Percentiles rank a stretch among this genome's conserved stretches.
phyloP scores from a whole-genome alignment of 2,113 vertebrate genomes.

The Argyrosomus japonicus region DNA sequence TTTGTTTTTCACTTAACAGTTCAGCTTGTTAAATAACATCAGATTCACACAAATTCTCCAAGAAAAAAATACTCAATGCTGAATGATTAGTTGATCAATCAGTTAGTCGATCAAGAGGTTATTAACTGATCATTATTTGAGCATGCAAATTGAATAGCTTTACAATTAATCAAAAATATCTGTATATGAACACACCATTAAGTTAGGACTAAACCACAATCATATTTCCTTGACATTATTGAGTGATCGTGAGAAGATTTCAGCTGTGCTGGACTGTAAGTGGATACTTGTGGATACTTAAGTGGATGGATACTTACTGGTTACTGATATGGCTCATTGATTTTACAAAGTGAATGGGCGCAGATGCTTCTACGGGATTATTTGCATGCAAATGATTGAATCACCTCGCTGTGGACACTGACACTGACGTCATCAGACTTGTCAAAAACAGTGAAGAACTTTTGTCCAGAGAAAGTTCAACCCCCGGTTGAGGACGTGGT shows the following conservation, averaged over 20 bases:
- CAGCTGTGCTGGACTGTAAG: conserved; percentile 11
- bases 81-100: not conserved
- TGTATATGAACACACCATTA: not conserved
- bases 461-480: not conserved
- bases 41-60: not conserved
- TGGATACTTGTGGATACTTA: conserved; percentile 18
- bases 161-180: not conserved
- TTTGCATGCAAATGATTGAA: conserved; percentile 42
- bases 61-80: not conserved
- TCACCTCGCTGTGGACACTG: not conserved
- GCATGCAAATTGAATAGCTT: not conserved
- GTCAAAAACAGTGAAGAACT: not conserved
- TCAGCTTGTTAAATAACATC: conserved; percentile 6
- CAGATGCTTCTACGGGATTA: conserved; percentile 68
- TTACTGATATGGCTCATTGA: conserved; percentile 55
- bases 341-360: conserved; percentile 49
- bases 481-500: not conserved
- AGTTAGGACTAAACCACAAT: not conserved
- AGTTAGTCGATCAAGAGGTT: too few species aligned
- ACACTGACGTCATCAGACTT: not conserved
- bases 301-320: too few species aligned
- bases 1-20: not conserved
- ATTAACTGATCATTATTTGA: not conserved
- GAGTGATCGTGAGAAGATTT: conserved; percentile 6
- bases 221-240: not conserved